These are phyloP conservation scores for Scaptomyza montana DNA, from an alignment of 1,140 invertebrate species.

Conservation along the genomic window DNA sequence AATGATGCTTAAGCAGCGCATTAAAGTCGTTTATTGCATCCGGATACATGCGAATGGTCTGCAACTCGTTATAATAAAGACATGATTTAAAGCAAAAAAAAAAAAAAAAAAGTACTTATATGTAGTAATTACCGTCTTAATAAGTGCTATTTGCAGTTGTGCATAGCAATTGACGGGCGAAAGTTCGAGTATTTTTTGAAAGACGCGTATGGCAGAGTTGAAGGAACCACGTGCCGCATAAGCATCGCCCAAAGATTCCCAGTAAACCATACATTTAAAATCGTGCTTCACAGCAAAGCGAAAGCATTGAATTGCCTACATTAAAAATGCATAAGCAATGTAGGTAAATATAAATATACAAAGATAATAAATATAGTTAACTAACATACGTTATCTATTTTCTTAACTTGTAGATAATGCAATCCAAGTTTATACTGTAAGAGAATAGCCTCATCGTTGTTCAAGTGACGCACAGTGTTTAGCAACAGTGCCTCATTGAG, in stretches of 20 bases:
- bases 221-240: slow-evolving; percentile 93
- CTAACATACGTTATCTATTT: slow-evolving; percentile 85
- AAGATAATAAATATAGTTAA: too few species aligned
- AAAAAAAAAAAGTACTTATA: neutral
- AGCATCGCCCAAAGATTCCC: slow-evolving; percentile 95
- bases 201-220: slow-evolving; percentile 93
- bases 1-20: slow-evolving; percentile 86
- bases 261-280: slow-evolving; percentile 88
- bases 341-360: neutral
- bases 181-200: slow-evolving; percentile 89
- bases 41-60: slow-evolving; percentile 87
- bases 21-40: slow-evolving; percentile 90
- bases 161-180: slow-evolving; percentile 89
- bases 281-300: slow-evolving; percentile 90
- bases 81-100: neutral
- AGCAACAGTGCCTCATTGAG: slow-evolving; percentile 88
- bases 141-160: slow-evolving; percentile 91
- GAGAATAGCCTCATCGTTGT: slow-evolving; percentile 88
- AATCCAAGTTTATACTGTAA: slow-evolving; percentile 92
- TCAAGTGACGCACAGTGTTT: slow-evolving; percentile 85
- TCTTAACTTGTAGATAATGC: slow-evolving; percentile 89
- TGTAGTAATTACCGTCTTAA: slow-evolving; percentile 86
- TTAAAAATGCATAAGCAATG: neutral
- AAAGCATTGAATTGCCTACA: slow-evolving; percentile 89
- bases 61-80: slow-evolving; percentile 6